A percentile compares a stretch with the other conserved stretches of the same genome.
Conservation (phyloP, 1,140 invertebrate species). For the Berghia stephanieae region DNA sequence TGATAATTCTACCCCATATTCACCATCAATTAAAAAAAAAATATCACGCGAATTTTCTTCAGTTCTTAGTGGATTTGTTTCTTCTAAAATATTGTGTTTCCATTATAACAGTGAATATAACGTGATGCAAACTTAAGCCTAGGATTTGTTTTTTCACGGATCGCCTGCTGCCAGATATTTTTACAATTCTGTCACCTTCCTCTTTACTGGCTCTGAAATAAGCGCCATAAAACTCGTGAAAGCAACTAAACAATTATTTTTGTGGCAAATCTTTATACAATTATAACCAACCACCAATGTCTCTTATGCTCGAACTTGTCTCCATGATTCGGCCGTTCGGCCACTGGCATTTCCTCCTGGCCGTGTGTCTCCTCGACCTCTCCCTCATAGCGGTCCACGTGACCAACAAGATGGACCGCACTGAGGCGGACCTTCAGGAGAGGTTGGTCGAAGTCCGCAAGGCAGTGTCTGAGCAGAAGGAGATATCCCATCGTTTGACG, state of each 20-base stretch:
- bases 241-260: background rate
- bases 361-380: slow-evolving; percentile 21
- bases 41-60: too few species aligned
- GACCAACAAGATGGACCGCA: background rate
- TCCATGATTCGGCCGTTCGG: background rate
- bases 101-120: too few species aligned
- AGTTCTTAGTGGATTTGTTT: too few species aligned
- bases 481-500: background rate
- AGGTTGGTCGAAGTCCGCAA: background rate
- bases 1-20: too few species aligned
- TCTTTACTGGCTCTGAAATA: too few species aligned
- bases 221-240: too few species aligned
- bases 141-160: too few species aligned
- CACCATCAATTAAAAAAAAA: too few species aligned
- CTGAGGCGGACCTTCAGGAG: background rate
- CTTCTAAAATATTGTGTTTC: too few species aligned
- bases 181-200: too few species aligned
- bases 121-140: too few species aligned
- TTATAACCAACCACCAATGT: background rate
- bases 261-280: background rate
- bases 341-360: slow-evolving; percentile 24
- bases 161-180: too few species aligned
- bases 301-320: slow-evolving; percentile 28
- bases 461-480: background rate
- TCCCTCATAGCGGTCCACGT: slow-evolving; percentile 17